Evolutionary conservation across 92 coral and sea anemone species (phyloP).

Genomic region (Paramuricea clavata): DNA sequence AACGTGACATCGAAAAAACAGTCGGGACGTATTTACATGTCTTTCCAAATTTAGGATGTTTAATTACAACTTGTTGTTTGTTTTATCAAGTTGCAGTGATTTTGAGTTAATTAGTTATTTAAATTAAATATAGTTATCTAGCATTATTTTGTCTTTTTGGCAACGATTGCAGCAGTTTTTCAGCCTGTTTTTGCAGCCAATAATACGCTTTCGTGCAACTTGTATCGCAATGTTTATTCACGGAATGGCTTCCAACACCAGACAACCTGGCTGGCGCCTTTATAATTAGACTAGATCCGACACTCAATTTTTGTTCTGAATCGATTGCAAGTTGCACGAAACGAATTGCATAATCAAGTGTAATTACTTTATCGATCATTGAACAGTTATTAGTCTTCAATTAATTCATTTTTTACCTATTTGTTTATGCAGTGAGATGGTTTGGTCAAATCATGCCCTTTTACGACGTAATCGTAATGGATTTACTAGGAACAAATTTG

Average conservation of each 20-base stretch:
- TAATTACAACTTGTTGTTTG: too few relatives aligned
- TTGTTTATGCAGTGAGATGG: conserved; percentile 57
- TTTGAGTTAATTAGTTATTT: too few relatives aligned
- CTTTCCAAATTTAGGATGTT: neutral
- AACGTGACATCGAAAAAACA: too few relatives aligned
- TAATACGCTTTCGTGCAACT: neutral
- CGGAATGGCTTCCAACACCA: neutral
- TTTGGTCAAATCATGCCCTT: conserved; percentile 69
- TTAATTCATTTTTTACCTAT: neutral
- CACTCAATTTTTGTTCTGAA: too few relatives aligned
- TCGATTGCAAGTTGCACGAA: neutral
- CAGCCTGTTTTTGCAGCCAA: neutral
- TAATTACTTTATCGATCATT: too few relatives aligned
- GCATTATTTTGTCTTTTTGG: too few relatives aligned
- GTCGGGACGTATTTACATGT: neutral
- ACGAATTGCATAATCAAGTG: too few relatives aligned
- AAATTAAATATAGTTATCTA: too few relatives aligned
- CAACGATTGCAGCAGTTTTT: too few relatives aligned
- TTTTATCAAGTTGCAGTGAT: too few relatives aligned
- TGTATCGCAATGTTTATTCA: neutral
- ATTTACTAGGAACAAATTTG: conserved; percentile 72
- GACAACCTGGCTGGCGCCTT: neutral
- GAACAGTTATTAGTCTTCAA: too few relatives aligned
- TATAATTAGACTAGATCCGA: too few relatives aligned
- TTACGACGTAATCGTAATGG: conserved; percentile 78